Base-by-base conservation (phyloP, 2,888 invertebrate species). In the Acheta domesticus region DNA sequence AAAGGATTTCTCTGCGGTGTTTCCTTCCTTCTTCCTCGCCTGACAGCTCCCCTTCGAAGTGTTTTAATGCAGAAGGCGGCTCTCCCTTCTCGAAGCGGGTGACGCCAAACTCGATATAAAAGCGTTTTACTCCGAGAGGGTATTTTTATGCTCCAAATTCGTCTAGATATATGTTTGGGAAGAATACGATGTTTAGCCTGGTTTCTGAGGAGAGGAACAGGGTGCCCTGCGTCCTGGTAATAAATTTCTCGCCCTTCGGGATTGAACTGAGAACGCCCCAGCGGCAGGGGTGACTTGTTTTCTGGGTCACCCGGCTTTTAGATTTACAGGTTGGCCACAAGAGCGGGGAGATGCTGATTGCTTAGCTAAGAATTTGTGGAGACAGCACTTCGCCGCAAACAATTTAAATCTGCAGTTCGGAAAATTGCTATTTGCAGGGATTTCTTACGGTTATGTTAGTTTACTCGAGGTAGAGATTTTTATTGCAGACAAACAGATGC, bases 121-220 rank as follows among this genome's bases (percentile, higher is more conserved):
- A 62, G 62, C 62, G 62, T 14, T 62, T 62, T n/a, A 62, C 62
- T 62, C 62, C 62, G n/a, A 62, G 62, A 62, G 16, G 14, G 62
- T 12, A 62, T 62, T 62, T 62, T 62, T 62, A 62, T 62, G 62
- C 62, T 62, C 62, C 16, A n/a, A 62, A 62, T 62, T 62, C 62
- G 62, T 19, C 14, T 4, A 62, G 62, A 62, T 62, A 62, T 62
- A 62, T 12, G 62, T 62, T n/a, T n/a, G 62, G 62, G 62, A 14
- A n/a, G 62, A n/a, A 62, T 62, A 14, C 62, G 62, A 62, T 62
- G 62, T 62, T 62, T 62, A 62, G 62, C 62, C 62, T 62, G 62
- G 62, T 62, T 62, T 62, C 62, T 62, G 62, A 5, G 62, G 16
- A 14, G 62, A 8, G 16, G 62, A 62, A 62, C 62, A 62, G 62